Conservation (phyloP, 2,797 vertebrate genomes). For the Alcedo atthis region DNA sequence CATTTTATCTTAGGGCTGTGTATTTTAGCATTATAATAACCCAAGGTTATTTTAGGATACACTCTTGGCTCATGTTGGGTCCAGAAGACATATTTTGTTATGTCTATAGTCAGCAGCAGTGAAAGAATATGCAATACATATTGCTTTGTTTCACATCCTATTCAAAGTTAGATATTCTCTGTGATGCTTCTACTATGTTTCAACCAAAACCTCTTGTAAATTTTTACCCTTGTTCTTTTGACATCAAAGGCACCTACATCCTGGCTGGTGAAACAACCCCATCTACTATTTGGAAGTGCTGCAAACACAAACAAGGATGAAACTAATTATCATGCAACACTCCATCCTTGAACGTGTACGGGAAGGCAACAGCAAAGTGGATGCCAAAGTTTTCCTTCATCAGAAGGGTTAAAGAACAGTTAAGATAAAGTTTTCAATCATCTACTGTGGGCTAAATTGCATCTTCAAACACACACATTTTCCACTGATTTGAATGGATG, state of each 20-base stretch:
- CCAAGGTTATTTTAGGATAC: not conserved
- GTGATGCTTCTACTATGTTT: not conserved
- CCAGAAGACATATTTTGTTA: not conserved
- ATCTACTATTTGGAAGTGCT: not conserved
- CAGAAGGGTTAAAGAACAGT: conserved; percentile 16
- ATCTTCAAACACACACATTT: not conserved
- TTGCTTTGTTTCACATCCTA: not conserved
- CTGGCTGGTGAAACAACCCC: not conserved
- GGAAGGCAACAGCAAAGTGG: not conserved
- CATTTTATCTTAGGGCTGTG: not conserved
- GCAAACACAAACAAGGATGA: not conserved
- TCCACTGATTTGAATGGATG: not conserved
- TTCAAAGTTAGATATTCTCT: not conserved
- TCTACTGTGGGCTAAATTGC: conserved; percentile 21
- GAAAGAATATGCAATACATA: not conserved
- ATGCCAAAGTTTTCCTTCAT: not conserved
- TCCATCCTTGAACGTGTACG: not conserved
- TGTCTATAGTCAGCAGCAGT: not conserved
- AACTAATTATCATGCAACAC: not conserved
- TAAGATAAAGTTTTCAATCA: conserved; percentile 21
- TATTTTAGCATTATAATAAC: not conserved
- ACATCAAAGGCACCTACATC: not conserved
- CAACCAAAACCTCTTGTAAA: not conserved
- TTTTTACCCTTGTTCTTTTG: not conserved
- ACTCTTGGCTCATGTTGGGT: not conserved